Percentiles rank a stretch among this genome's conserved stretches.
Evolutionary conservation across 2,113 vertebrate species (phyloP).

Genomic region (zebrafish (Danio rerio)): GRCz12tu NC_133190.1:41447001-41447500

Average conservation of each 20-base stretch:
- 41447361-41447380: slow-evolving; percentile 22
- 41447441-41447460: slow-evolving; percentile 30
- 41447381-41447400: slow-evolving; percentile 20
- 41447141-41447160: background rate
- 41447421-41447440: slow-evolving; percentile 40
- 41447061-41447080: slow-evolving; percentile 26
- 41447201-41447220: slow-evolving; percentile 22
- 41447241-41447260: slow-evolving; percentile 27
- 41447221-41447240: slow-evolving; percentile 26
- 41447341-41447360: slow-evolving; percentile 31
- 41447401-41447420: slow-evolving; percentile 1
- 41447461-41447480: slow-evolving; percentile 11
- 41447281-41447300: slow-evolving; percentile 44
- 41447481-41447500: slow-evolving; percentile 27
- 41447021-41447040: background rate
- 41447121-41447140: slow-evolving; percentile 23
- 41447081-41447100: slow-evolving; percentile 6
- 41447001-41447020: background rate
- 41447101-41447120: background rate
- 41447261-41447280: slow-evolving; percentile 24
- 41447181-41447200: slow-evolving; percentile 47
- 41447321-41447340: slow-evolving; percentile 24
- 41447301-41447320: slow-evolving; percentile 38
- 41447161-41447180: slow-evolving; percentile 31
- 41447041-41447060: background rate